Evolutionary conservation across 2,113 vertebrate species (phyloP).

Genomic region (Nanorana parkeri): DNA sequence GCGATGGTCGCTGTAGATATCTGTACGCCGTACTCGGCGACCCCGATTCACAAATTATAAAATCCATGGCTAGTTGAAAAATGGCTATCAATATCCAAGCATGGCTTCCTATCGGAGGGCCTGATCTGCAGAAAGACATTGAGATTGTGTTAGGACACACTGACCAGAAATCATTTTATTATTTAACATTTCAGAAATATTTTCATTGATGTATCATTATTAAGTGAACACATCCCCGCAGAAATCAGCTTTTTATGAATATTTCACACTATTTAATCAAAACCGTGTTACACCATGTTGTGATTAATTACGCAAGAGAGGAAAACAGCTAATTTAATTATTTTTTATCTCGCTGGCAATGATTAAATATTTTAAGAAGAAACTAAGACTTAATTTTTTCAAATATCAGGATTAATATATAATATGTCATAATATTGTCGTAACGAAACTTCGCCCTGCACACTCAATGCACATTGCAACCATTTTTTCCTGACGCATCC

Average conservation of each 20-base stretch:
- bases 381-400: too few relatives aligned
- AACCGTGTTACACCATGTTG: constrained; percentile 4
- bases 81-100: constrained; percentile 82
- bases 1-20: constrained; percentile 62
- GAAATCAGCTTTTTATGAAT: background rate
- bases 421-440: too few relatives aligned
- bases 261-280: constrained; percentile 16
- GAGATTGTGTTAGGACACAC: constrained; percentile 20
- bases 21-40: constrained; percentile 59
- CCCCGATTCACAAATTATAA: constrained; percentile 71
- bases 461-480: too few relatives aligned
- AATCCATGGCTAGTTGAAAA: constrained; percentile 77
- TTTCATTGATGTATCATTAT: background rate
- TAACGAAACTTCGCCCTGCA: too few relatives aligned
- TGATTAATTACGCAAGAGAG: constrained; percentile 19
- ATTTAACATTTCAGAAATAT: background rate
- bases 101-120: constrained; percentile 75
- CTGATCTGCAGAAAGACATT: constrained; percentile 72
- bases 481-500: too few relatives aligned
- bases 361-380: too few relatives aligned
- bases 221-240: constrained; percentile 1
- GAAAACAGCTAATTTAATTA: background rate
- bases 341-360: too few relatives aligned
- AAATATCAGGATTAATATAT: too few relatives aligned
- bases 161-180: background rate